Evolutionary conservation across 2,797 vertebrate genomes (phyloP).

Genomic region (Benthosema pterotum): DNA sequence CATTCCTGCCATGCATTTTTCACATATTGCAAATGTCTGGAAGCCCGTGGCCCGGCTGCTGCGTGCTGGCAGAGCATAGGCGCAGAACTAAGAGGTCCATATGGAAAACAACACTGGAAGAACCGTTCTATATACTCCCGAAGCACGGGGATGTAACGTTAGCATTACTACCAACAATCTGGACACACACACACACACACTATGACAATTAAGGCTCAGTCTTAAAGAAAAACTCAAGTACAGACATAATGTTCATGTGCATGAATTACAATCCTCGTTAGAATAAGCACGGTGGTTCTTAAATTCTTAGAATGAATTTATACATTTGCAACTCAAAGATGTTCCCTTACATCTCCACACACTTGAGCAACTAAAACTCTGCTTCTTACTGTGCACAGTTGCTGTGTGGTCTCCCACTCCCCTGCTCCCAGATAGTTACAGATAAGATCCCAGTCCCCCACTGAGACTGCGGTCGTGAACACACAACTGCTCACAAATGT

Average conservation of each 20-base stretch:
- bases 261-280: no score
- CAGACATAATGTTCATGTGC: no score
- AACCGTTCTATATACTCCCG: neutral
- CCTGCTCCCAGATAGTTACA: slow-evolving; percentile 18
- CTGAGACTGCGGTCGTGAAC: slow-evolving; percentile 19
- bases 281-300: slow-evolving; percentile 12
- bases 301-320: neutral
- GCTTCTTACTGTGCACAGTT: slow-evolving; percentile 8
- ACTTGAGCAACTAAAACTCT: no score
- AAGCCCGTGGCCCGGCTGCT: slow-evolving; percentile 56
- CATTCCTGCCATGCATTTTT: slow-evolving; percentile 68
- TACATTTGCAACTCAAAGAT: neutral
- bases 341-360: slow-evolving; percentile 7
- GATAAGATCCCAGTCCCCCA: slow-evolving; percentile 31
- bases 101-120: slow-evolving; percentile 13
- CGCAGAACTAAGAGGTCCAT: slow-evolving; percentile 18
- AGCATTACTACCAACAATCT: no score
- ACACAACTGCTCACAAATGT: neutral
- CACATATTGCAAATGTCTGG: slow-evolving; percentile 71
- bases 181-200: neutral
- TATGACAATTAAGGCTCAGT: neutral
- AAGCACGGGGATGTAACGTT: neutral
- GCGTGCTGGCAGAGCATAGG: slow-evolving; percentile 39
- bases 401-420: slow-evolving; percentile 66
- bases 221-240: no score